These are phyloP conservation scores for Meloidogyne floridensis DNA, from an alignment of 1,140 invertebrate genomes.

Conservation along the genomic window DNA sequence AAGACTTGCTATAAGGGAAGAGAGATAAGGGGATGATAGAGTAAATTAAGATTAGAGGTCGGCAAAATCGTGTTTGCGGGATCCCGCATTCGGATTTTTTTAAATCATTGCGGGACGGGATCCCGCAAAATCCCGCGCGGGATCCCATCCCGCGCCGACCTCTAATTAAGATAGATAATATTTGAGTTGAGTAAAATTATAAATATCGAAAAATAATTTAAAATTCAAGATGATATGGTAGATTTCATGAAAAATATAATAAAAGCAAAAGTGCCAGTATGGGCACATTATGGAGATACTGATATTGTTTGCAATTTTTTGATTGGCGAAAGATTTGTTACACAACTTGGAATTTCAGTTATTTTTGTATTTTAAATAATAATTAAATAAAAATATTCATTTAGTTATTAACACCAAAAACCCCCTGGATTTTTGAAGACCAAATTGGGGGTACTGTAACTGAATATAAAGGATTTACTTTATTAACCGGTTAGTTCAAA, in stretches of 20 bases:
- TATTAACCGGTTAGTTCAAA: too few relatives aligned
- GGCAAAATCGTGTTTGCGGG: too few relatives aligned
- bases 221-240: background rate
- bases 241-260: conserved; percentile 44
- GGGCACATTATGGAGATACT: conserved; percentile 71
- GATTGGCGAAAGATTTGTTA: conserved; percentile 55
- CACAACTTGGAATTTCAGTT: conserved; percentile 40
- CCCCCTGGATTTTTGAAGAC: conserved; percentile 49
- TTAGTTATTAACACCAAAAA: conserved; percentile 21
- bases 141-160: too few relatives aligned
- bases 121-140: too few relatives aligned
- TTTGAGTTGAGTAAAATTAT: too few relatives aligned
- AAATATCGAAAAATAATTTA: background rate
- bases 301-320: conserved; percentile 71
- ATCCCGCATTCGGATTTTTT: too few relatives aligned
- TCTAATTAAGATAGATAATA: too few relatives aligned
- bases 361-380: background rate
- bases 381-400: background rate
- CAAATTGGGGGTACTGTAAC: conserved; percentile 66
- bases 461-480: conserved; percentile 42
- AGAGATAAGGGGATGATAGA: too few relatives aligned
- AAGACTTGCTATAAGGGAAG: too few relatives aligned
- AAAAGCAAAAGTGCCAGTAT: conserved; percentile 61
- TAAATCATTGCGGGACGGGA: too few relatives aligned
- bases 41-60: too few relatives aligned